Percentiles rank a stretch among this genome's conserved stretches.
These are phyloP conservation scores for Mormyrus lacerda DNA, from an alignment of 2,113 vertebrate species.

Conservation along the genomic window DNA sequence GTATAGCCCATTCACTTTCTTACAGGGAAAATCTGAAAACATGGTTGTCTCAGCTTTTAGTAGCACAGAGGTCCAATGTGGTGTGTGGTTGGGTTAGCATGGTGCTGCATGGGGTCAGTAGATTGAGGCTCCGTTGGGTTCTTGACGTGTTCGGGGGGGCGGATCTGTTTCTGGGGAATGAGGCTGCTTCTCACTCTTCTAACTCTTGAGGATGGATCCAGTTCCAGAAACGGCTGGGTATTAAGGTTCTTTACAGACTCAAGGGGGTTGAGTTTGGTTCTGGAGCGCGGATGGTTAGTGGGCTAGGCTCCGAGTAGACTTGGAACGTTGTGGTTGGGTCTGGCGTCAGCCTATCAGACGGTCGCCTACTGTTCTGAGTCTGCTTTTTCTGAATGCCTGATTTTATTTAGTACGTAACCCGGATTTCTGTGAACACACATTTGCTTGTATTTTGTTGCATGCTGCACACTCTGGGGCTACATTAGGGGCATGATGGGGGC, in stretches of 20 bases:
- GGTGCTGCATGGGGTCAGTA: neutral
- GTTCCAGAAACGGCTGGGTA: neutral
- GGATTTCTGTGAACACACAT: neutral
- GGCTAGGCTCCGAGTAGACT: neutral
- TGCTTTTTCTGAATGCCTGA: neutral
- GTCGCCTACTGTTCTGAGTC: neutral
- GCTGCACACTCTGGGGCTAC: neutral
- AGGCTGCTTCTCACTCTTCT: neutral
- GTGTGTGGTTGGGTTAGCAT: neutral
- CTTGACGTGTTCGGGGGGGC: neutral
- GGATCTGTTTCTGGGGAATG: neutral
- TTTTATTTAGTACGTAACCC: neutral
- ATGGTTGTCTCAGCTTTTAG: neutral
- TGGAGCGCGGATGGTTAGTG: neutral
- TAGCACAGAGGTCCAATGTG: neutral
- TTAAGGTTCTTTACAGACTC: neutral
- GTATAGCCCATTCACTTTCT: neutral
- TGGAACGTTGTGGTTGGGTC: neutral
- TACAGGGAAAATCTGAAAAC: neutral
- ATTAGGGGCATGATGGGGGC: neutral
- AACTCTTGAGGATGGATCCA: neutral
- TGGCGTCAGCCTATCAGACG: neutral
- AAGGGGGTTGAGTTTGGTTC: neutral
- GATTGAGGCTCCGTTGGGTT: neutral
- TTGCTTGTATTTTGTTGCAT: neutral